Evolutionary conservation across 2,888 invertebrate genomes (phyloP), one percentile per base, ranked within the genome.

Genomic region (Perdita meconis): DNA sequence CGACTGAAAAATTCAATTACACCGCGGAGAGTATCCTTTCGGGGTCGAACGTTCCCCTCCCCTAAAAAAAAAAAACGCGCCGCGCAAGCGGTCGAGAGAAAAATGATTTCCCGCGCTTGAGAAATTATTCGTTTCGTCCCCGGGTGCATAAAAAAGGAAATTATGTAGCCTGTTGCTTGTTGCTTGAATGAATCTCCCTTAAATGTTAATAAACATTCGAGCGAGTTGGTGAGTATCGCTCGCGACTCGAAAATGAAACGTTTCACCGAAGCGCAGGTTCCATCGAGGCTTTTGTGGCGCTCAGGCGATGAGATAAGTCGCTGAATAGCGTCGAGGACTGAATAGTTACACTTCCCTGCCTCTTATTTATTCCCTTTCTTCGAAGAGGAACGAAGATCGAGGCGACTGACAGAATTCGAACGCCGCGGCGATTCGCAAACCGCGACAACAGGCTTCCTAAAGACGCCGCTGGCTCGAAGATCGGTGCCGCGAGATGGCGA

Each of bases 1-100:
- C 70, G 75, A 75, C 69, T 84, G 82, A 83, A 83, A 85, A 85
- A 85, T 83, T 85, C 76, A 82, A 83, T 83, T 82, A 83, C 68
- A 47, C 51, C 68, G 70, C 40, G 61, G 63, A 59, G 50, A 72
- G 60, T 72, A 68, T 68, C 74, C 68, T 72, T 80, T 65, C 73
- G 50, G 34, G 53, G 13, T 13, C n/a, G 26, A 24, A 36, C 56
- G 47, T n/a, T n/a, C n/a, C n/a, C n/a, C n/a, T n/a, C 2, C 53
- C 26, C 36, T 1, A 10, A 44, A 68, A 57, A 38, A 30, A n/a
- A 55, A 10, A 3, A 12, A 4, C n/a, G 13, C 47, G 13, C 5
- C 16, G 59, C 16, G 3, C 50, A 13, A n/a, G 1, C 38, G 36
- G 44, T 2, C 8, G 16, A 60, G 30, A 24, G 61, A 36, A 69